Conservation (phyloP, 2,888 invertebrate species). For the Lochmaea crataegi region DNA sequence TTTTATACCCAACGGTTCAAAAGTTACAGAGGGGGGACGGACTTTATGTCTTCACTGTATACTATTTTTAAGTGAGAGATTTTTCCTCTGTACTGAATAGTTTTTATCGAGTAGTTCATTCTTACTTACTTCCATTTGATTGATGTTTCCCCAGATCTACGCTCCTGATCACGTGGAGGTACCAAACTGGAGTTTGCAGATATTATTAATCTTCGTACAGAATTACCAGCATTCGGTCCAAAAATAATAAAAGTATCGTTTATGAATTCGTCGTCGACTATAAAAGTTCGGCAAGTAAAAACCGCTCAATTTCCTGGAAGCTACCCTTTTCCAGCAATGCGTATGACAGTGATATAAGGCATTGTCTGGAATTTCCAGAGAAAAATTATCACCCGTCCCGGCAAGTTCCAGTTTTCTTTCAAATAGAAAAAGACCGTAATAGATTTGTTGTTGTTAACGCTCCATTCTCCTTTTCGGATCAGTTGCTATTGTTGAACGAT, state of each 20-base stretch:
- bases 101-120: no score
- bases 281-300: constrained; percentile 24
- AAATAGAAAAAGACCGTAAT: constrained; percentile 46
- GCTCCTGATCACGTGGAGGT: no score
- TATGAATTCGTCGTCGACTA: constrained; percentile 21
- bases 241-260: neutral
- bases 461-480: constrained; percentile 38
- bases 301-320: constrained; percentile 34
- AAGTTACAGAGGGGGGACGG: no score
- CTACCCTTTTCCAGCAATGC: constrained; percentile 43
- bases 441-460: constrained; percentile 48
- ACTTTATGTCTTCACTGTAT: no score
- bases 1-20: no score
- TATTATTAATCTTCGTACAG: neutral
- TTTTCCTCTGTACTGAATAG: no score
- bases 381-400: constrained; percentile 53
- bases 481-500: constrained; percentile 38
- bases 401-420: constrained; percentile 47
- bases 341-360: constrained; percentile 56
- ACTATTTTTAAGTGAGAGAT: no score
- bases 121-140: no score
- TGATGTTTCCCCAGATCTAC: no score
- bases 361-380: constrained; percentile 51
- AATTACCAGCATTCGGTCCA: neutral
- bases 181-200: neutral